phyloP scores from a whole-genome alignment of 2,113 vertebrate species.

The Tylochromis polylepis region DNA sequence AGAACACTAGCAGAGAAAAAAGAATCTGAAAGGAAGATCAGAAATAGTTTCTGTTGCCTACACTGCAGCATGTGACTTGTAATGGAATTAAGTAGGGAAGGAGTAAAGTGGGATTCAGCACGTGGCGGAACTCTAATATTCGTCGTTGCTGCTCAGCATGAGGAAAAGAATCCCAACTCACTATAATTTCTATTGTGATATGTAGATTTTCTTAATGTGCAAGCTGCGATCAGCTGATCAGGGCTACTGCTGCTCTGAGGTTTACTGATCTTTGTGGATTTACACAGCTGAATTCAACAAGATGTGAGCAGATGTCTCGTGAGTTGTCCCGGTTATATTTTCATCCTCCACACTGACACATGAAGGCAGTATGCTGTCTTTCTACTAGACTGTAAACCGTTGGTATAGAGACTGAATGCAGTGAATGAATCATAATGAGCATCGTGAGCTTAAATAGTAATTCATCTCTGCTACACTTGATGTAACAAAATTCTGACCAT shows the following conservation, averaged over 20 bases:
- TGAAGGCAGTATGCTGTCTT: neutral
- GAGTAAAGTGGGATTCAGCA: neutral
- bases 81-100: neutral
- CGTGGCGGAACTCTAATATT: neutral
- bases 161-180: neutral
- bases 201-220: neutral
- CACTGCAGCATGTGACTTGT: neutral
- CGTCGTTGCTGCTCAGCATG: neutral
- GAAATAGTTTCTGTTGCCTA: neutral
- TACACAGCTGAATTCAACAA: no score
- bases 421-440: neutral
- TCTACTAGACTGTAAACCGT: neutral
- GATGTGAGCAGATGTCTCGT: neutral
- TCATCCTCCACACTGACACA: neutral
- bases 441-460: neutral
- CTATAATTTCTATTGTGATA: neutral
- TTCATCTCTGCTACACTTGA: neutral
- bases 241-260: neutral
- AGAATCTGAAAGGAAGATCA: fast-evolving
- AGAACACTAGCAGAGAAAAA: neutral
- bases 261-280: neutral
- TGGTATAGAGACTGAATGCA: neutral
- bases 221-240: neutral
- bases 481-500: neutral
- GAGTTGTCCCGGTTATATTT: neutral